Conservation (phyloP, 2,888 invertebrate genomes). For the Xanthia togata region DNA sequence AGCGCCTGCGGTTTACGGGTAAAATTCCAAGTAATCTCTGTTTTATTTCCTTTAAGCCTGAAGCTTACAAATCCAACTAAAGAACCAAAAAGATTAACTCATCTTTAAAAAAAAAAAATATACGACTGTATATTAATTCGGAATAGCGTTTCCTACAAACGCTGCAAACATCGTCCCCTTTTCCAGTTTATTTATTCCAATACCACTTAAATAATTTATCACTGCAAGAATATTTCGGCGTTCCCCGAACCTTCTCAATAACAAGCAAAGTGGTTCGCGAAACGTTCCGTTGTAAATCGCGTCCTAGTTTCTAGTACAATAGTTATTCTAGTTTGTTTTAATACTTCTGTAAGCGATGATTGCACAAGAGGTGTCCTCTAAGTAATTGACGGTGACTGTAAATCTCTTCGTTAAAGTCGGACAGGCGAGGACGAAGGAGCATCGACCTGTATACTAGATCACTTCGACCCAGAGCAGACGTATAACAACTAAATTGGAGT, state of each 20-base stretch:
- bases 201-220: conserved; percentile 48
- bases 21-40: conserved; percentile 15
- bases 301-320: conserved; percentile 45
- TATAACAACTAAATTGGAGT: conserved; percentile 63
- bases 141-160: conserved; percentile 28
- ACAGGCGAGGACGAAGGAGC: conserved; percentile 48
- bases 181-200: conserved; percentile 46
- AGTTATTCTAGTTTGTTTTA: conserved; percentile 58
- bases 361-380: conserved; percentile 50
- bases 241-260: conserved; percentile 35
- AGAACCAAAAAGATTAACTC: conserved; percentile 14
- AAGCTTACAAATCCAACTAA: conserved; percentile 14
- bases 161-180: conserved; percentile 13
- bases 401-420: conserved; percentile 52
- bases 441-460: conserved; percentile 55
- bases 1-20: conserved; percentile 6
- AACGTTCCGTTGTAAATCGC: conserved; percentile 46
- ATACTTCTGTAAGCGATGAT: conserved; percentile 47
- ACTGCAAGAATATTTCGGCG: conserved; percentile 42
- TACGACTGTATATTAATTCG: not conserved
- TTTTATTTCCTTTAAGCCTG: not conserved
- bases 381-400: conserved; percentile 55
- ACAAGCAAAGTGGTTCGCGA: conserved; percentile 41
- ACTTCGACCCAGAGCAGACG: conserved; percentile 46
- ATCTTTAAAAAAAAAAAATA: not conserved